Conservation (phyloP, 2,888 invertebrate species). For the Pristionchus japonicus region DNA sequence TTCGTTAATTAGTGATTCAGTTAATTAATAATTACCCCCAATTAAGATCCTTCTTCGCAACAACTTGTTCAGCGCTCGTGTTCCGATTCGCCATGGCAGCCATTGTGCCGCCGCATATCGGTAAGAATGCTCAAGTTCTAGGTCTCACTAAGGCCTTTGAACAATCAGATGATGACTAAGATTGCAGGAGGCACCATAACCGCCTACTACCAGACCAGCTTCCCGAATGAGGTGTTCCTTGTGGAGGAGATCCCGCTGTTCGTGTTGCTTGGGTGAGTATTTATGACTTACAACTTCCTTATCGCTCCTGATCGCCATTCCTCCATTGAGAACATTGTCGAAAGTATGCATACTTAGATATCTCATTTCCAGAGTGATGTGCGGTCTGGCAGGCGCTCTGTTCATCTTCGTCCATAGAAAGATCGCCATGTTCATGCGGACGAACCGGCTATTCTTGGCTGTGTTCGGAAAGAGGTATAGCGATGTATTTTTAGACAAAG, state of each 20-base stretch:
- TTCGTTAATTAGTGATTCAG: not conserved
- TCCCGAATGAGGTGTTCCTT: constrained; percentile 87
- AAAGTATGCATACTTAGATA: no score
- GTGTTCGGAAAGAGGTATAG: constrained; percentile 60
- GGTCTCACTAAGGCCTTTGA: no score
- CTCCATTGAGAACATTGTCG: not conserved
- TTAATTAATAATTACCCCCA: not conserved
- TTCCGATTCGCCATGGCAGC: constrained; percentile 97
- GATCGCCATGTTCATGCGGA: constrained; percentile 52
- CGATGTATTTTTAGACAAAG: no score
- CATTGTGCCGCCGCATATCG: constrained; percentile 79
- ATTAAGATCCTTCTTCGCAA: constrained; percentile 62
- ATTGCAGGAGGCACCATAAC: constrained; percentile 70
- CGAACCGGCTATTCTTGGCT: constrained; percentile 57
- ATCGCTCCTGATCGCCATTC: not conserved
- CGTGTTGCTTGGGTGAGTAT: constrained; percentile 86
- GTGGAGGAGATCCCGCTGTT: constrained; percentile 95
- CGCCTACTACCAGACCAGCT: constrained; percentile 84
- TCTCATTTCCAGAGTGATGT: constrained; percentile 59
- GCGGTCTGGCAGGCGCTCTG: constrained; percentile 63
- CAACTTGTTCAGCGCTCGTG: constrained; percentile 76
- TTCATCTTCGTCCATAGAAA: constrained; percentile 62
- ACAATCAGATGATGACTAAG: constrained; percentile 74
- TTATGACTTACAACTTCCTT: not conserved
- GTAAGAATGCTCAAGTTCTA: constrained; percentile 29